Percentiles rank a stretch among this genome's conserved stretches.
phyloP scores from a whole-genome alignment of 2,113 vertebrate genomes.

The Axis porcinus region DNA sequence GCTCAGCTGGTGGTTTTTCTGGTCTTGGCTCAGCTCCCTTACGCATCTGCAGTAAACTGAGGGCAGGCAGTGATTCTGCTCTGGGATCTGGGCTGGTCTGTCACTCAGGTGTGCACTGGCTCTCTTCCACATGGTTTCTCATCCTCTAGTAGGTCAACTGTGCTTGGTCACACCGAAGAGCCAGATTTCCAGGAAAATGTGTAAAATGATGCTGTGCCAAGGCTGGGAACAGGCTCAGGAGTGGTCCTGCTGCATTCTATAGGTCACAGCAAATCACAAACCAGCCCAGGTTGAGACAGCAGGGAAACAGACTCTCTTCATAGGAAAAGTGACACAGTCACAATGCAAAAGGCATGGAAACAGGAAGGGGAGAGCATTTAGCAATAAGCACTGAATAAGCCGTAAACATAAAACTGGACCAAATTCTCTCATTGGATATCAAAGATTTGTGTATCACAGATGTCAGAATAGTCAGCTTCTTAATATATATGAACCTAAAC shows the following conservation, averaged over 20 bases:
- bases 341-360: not conserved
- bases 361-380: not conserved
- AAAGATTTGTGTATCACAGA: not conserved
- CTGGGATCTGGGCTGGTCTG: not conserved
- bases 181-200: not conserved
- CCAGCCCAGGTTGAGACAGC: not conserved
- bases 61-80: not conserved
- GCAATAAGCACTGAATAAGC: not conserved
- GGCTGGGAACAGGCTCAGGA: not conserved
- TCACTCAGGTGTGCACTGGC: not conserved
- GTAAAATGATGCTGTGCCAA: not conserved
- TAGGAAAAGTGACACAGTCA: not conserved
- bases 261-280: not conserved
- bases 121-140: not conserved
- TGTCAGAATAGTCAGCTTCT: not conserved
- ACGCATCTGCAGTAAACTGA: not conserved
- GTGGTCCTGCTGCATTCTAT: not conserved
- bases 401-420: not conserved
- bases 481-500: not conserved
- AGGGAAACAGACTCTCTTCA: not conserved
- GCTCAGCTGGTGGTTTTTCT: not conserved
- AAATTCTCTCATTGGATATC: not conserved
- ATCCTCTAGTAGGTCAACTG: not conserved
- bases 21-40: not conserved
- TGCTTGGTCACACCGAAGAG: not conserved